Percentiles rank a stretch among this genome's conserved stretches.
Evolutionary conservation across 2,888 invertebrate genomes (phyloP).

Genomic region (Drosophila tanythrix): DNA sequence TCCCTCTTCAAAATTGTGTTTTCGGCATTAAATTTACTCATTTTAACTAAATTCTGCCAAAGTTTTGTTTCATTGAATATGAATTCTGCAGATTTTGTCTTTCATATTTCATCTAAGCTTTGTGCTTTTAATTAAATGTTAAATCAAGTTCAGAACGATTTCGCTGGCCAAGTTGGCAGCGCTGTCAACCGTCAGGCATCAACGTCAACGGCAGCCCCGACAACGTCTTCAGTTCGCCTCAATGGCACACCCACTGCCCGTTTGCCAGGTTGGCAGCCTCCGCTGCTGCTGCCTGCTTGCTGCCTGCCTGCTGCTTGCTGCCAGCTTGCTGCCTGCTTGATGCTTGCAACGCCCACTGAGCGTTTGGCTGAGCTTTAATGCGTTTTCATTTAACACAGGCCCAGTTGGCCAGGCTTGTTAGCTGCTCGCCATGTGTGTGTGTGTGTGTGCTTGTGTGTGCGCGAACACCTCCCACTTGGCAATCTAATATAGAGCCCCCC

Average conservation of each 20-base stretch:
- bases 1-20: background rate
- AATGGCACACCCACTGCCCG: slow-evolving; percentile 54
- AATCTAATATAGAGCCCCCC: slow-evolving; percentile 76
- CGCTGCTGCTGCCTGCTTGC: slow-evolving; percentile 18
- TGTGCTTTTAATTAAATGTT: background rate
- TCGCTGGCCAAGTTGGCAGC: slow-evolving; percentile 44
- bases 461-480: slow-evolving; percentile 81
- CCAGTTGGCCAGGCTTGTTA: slow-evolving; percentile 63
- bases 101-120: background rate
- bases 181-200: slow-evolving; percentile 18
- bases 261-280: slow-evolving; percentile 26
- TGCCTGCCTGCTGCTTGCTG: slow-evolving; percentile 11
- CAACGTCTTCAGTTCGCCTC: slow-evolving; percentile 43
- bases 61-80: background rate
- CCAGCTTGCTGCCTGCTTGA: slow-evolving; percentile 39
- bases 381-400: slow-evolving; percentile 76
- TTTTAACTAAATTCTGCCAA: background rate
- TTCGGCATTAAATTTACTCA: background rate
- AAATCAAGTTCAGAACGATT: slow-evolving; percentile 1
- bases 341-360: slow-evolving; percentile 65
- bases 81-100: background rate
- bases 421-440: slow-evolving; percentile 22
- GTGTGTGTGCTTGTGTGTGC: slow-evolving; percentile 42
- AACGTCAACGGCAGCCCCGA: slow-evolving; percentile 12
- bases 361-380: slow-evolving; percentile 74